These are phyloP conservation scores for Calyptomena viridis DNA, from an alignment of 2,113 vertebrate species.

Conservation along the genomic window DNA sequence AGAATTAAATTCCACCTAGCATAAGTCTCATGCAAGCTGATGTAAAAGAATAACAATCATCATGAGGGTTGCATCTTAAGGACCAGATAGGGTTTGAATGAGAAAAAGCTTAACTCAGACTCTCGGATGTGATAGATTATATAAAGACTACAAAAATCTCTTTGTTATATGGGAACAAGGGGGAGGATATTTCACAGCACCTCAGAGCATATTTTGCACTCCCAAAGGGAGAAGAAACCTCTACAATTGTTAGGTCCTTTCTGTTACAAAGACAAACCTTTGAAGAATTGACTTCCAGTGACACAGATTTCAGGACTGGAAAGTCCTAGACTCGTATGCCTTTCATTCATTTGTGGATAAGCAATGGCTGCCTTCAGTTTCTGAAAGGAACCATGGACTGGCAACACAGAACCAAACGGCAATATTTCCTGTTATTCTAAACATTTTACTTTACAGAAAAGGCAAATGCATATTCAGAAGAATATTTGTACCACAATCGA, in stretches of 20 bases:
- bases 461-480: neutral
- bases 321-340: neutral
- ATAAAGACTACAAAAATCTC: neutral
- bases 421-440: neutral
- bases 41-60: neutral
- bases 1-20: neutral
- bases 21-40: fast-evolving
- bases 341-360: neutral
- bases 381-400: neutral
- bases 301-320: neutral
- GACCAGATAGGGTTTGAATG: neutral
- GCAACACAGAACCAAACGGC: neutral
- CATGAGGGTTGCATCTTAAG: neutral
- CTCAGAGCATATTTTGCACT: neutral
- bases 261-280: neutral
- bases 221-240: neutral
- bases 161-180: neutral
- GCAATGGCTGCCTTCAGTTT: neutral
- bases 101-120: neutral
- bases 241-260: neutral
- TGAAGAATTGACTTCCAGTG: neutral
- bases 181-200: neutral
- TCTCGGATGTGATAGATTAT: neutral
- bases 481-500: neutral
- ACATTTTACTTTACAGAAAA: neutral